A percentile compares a stretch with the other conserved stretches of the same genome.
phyloP scores from a whole-genome alignment of 2,113 vertebrate genomes.

The Trematomus loennbergii region DNA sequence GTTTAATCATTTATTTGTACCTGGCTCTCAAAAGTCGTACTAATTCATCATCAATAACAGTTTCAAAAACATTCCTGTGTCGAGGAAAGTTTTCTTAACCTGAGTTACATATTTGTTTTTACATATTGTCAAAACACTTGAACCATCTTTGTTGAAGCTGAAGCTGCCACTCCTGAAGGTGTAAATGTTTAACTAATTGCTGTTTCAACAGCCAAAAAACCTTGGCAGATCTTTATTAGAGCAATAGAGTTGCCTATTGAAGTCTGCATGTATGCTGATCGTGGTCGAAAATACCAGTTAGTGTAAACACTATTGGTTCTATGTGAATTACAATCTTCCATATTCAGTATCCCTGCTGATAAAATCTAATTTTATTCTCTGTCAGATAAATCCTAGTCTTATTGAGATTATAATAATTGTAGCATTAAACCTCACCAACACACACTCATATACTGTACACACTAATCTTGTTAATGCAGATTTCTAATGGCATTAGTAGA shows the following conservation, averaged over 20 bases:
- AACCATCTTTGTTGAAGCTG: background rate
- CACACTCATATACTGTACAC: constrained; percentile 9
- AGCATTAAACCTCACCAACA: constrained; percentile 15
- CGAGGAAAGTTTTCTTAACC: constrained; percentile 4
- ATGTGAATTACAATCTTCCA: background rate
- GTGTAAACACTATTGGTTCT: background rate
- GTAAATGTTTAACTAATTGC: constrained; percentile 21
- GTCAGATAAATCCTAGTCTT: constrained; percentile 18
- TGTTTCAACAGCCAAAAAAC: background rate
- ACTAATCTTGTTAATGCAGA: constrained; percentile 31
- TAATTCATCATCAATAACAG: constrained; percentile 1
- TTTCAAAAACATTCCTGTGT: constrained; percentile 6
- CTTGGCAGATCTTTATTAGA: background rate
- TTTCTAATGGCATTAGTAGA: constrained; percentile 74
- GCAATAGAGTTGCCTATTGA: background rate
- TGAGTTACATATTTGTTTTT: background rate
- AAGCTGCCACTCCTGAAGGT: constrained; percentile 19
- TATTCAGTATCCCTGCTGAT: background rate
- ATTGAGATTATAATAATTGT: constrained; percentile 19
- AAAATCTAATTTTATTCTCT: constrained; percentile 23
- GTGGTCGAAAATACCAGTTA: background rate
- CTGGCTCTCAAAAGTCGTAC: background rate
- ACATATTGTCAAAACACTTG: background rate
- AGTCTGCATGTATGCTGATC: background rate
- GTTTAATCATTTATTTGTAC: background rate